Evolutionary conservation across 2,888 invertebrate genomes (phyloP).

Genomic region (Cistogaster globosa): DNA sequence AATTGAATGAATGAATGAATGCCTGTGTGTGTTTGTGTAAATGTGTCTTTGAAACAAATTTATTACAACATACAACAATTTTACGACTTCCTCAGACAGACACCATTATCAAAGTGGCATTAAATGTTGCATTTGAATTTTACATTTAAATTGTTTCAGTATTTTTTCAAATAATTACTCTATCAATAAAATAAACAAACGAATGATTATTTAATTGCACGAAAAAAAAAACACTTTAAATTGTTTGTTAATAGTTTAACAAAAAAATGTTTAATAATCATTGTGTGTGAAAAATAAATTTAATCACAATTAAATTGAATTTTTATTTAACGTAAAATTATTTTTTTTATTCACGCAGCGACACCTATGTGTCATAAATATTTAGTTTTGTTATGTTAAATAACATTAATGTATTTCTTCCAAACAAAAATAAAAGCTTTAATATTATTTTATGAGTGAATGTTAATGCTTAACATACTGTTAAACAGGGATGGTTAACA

Average conservation of each 20-base stretch:
- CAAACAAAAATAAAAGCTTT: no score
- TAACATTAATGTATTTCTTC: no score
- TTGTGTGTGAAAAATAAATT: slow-evolving; percentile 21
- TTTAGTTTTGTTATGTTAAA: no score
- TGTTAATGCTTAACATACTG: no score
- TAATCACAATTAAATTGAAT: slow-evolving; percentile 18
- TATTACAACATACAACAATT: slow-evolving; percentile 70
- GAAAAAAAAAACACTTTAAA: slow-evolving; percentile 48
- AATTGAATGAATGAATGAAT: slow-evolving; percentile 32
- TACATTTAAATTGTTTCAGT: slow-evolving; percentile 9
- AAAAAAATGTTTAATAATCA: background rate
- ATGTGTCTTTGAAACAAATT: slow-evolving; percentile 66
- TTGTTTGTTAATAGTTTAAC: slow-evolving; percentile 27
- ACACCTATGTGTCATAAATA: no score
- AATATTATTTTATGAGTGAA: no score
- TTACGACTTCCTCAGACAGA: slow-evolving; percentile 72
- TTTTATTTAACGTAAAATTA: no score
- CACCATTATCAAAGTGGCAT: background rate
- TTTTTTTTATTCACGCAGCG: no score
- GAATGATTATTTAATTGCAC: slow-evolving; percentile 40
- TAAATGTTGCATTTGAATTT: slow-evolving; percentile 31
- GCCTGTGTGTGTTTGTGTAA: background rate
- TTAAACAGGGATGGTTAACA: no score
- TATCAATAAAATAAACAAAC: slow-evolving; percentile 37
- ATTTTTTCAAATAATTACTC: slow-evolving; percentile 42